Percentiles rank a stretch among this genome's conserved stretches.
Evolutionary conservation across 2,113 vertebrate genomes (phyloP).

Genomic region (Setophaga kirtlandii): DNA sequence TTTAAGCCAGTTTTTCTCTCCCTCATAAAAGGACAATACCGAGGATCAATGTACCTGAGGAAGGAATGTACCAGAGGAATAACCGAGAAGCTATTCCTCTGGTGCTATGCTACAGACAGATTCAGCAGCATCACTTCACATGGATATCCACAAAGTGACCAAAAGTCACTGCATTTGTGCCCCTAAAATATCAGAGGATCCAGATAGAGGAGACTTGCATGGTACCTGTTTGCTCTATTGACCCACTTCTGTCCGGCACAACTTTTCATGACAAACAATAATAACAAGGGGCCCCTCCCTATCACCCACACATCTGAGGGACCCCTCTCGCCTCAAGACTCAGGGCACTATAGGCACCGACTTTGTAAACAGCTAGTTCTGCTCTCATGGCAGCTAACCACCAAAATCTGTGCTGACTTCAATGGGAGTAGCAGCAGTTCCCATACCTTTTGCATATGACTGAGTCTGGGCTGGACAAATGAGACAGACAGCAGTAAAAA

Average conservation of each 20-base stretch:
- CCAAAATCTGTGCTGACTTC: too few relatives aligned
- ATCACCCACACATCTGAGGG: accelerated
- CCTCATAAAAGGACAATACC: not conserved
- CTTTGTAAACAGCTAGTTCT: not conserved
- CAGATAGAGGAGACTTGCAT: not conserved
- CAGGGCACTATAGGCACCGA: not conserved
- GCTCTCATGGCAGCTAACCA: not conserved
- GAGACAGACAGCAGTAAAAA: conserved; percentile 26
- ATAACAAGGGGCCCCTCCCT: not conserved
- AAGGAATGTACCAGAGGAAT: not conserved
- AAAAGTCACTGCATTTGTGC: not conserved
- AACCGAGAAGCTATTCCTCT: not conserved
- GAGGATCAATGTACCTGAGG: not conserved
- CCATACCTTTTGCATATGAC: not conserved
- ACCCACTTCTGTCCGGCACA: not conserved
- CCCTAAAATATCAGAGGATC: not conserved
- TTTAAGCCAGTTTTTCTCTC: not conserved
- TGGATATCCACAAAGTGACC: not conserved
- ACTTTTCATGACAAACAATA: not conserved
- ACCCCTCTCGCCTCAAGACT: accelerated
- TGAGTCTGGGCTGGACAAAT: not conserved
- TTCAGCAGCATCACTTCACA: not conserved
- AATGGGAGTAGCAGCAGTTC: not conserved
- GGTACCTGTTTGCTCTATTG: not conserved
- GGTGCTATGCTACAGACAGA: conserved; percentile 1